Conservation (phyloP, 2,797 vertebrate genomes). For the Enteromius paludinosus region DNA sequence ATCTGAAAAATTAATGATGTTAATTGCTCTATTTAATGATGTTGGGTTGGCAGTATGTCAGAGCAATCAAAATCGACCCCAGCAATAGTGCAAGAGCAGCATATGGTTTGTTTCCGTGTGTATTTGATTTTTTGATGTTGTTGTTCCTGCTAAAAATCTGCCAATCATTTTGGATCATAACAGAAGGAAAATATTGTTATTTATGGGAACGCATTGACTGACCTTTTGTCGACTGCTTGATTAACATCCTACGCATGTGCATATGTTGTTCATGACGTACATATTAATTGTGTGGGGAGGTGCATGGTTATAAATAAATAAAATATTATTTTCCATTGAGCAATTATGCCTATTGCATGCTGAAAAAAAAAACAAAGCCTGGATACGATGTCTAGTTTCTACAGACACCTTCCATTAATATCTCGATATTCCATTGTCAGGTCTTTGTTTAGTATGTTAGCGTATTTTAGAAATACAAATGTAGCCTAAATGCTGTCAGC, state of each 20-base stretch:
- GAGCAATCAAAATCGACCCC: conserved; percentile 47
- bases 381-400: not conserved
- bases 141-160: conserved; percentile 50
- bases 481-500: not conserved
- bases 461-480: conserved; percentile 12
- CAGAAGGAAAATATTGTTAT: conserved; percentile 38
- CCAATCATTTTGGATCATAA: conserved; percentile 46
- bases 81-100: conserved; percentile 48
- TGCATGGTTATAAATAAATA: not conserved
- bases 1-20: conserved; percentile 50
- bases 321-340: conserved; percentile 1
- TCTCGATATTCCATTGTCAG: conserved; percentile 19
- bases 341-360: conserved; percentile 1
- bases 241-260: conserved; percentile 20
- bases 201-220: not conserved
- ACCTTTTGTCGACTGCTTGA: conserved; percentile 26
- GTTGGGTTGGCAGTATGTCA: conserved; percentile 41
- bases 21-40: conserved; percentile 59
- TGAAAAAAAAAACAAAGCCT: not conserved
- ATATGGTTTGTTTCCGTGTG: conserved; percentile 28
- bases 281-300: conserved; percentile 20
- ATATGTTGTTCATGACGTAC: conserved; percentile 21
- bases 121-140: conserved; percentile 30
- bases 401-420: not conserved
- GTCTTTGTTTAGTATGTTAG: conserved; percentile 10